phyloP scores from a whole-genome alignment of 37 sponge, comb jelly and placozoan genomes.

The Theonella swinhoei region DNA sequence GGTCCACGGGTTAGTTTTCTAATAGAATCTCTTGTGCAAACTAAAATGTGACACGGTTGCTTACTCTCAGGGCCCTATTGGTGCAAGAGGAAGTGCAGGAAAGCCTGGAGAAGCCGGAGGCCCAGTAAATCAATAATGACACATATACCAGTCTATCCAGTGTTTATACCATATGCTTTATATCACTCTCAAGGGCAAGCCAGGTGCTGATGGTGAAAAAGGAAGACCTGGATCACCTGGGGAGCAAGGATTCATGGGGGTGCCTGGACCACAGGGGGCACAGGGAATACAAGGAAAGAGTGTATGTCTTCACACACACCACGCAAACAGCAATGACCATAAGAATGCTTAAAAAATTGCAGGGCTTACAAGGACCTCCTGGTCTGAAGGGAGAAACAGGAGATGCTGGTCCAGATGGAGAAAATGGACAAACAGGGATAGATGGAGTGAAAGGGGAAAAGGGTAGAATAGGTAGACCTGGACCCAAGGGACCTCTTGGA shows the following conservation, averaged over 20 bases:
- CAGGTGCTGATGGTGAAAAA: slow-evolving; percentile 61
- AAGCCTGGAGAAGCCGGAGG: slow-evolving; percentile 50
- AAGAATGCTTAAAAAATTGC: not conserved
- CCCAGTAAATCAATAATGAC: slow-evolving; percentile 8
- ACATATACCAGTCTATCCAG: not conserved
- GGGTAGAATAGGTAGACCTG: slow-evolving; percentile 34
- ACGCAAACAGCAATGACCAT: not conserved
- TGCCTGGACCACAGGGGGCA: slow-evolving; percentile 52
- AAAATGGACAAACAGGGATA: slow-evolving; percentile 46
- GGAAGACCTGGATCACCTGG: slow-evolving; percentile 55
- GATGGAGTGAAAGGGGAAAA: slow-evolving; percentile 52
- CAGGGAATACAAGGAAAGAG: slow-evolving; percentile 67
- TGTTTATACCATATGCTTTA: not conserved
- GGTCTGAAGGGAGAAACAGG: slow-evolving; percentile 48
- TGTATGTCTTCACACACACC: slow-evolving; percentile 23
- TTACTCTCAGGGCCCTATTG: slow-evolving; percentile 36
- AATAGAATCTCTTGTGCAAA: not conserved
- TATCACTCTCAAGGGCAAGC: slow-evolving; percentile 43
- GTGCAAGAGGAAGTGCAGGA: slow-evolving; percentile 40
- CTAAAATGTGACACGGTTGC: not conserved
- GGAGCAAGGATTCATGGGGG: slow-evolving; percentile 46
- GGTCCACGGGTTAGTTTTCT: slow-evolving; percentile 28
- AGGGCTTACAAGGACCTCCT: slow-evolving; percentile 45
- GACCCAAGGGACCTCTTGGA: slow-evolving; percentile 33
- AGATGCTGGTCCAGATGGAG: slow-evolving; percentile 51